phyloP scores from a whole-genome alignment of 92 coral and sea anemone genomes.

The Zoanthus sansibaricus region DNA sequence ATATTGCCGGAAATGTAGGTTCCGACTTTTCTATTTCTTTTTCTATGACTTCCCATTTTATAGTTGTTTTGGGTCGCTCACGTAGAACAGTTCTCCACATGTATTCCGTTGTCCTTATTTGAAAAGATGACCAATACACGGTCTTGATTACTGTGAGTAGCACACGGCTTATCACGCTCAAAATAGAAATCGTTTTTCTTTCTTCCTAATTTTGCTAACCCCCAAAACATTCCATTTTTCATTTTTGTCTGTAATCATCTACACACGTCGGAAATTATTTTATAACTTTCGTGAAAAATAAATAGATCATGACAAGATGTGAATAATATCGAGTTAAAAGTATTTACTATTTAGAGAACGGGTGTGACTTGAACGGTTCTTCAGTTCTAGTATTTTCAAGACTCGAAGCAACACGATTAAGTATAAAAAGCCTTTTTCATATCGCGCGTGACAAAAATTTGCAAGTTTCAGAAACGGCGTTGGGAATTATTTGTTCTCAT shows the following conservation, averaged over 20 bases:
- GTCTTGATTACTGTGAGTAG: neutral
- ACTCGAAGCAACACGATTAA: conserved; percentile 1
- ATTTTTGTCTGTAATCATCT: conserved; percentile 4
- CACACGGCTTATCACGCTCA: neutral
- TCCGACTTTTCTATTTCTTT: conserved; percentile 30
- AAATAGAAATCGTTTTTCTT: neutral
- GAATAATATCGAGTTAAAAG: conserved; percentile 41
- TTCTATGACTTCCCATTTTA: conserved; percentile 6
- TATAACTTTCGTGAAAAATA: conserved; percentile 13
- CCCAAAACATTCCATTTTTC: neutral
- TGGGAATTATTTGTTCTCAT: conserved; percentile 1
- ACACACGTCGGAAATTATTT: conserved; percentile 11
- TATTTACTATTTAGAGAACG: conserved; percentile 33
- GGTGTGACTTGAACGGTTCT: conserved; percentile 31
- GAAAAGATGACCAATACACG: neutral
- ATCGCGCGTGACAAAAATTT: neutral
- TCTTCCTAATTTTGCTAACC: neutral
- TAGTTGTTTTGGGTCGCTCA: neutral
- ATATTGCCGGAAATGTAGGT: conserved; percentile 27
- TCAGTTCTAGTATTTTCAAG: conserved; percentile 23
- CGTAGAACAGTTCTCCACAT: conserved; percentile 1
- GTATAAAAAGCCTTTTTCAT: neutral
- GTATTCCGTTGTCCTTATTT: conserved; percentile 3
- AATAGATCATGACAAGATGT: conserved; percentile 42
- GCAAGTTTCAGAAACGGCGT: neutral